Conservation (phyloP, 2,888 invertebrate species). For the Subacronicta megacephala region DNA sequence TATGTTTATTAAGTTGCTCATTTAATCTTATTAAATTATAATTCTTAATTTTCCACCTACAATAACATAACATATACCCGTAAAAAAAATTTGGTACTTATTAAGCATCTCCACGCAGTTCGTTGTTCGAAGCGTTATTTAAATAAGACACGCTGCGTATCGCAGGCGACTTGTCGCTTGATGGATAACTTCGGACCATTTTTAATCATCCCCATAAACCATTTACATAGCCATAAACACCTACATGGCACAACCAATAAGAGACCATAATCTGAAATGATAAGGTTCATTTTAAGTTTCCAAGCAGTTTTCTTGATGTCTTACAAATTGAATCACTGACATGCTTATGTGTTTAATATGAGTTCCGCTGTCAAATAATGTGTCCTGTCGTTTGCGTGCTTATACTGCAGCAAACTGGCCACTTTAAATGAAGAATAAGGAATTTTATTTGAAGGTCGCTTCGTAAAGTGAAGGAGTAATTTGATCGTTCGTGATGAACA, state of each 20-base stretch:
- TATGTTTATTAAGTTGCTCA: too few relatives aligned
- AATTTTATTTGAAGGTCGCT: not conserved
- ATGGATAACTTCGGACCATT: constrained; percentile 83
- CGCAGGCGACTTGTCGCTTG: constrained; percentile 79
- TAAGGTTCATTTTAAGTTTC: constrained; percentile 24
- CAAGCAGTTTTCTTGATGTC: constrained; percentile 2
- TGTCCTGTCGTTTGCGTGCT: constrained; percentile 60
- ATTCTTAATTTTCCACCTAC: too few relatives aligned
- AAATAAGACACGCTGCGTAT: constrained; percentile 81
- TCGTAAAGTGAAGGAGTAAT: too few relatives aligned
- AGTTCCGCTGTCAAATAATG: constrained; percentile 70
- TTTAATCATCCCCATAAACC: constrained; percentile 78
- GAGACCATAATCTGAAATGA: not conserved
- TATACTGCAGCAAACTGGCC: constrained; percentile 41
- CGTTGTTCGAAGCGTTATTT: constrained; percentile 70
- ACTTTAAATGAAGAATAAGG: constrained; percentile 2
- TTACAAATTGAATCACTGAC: constrained; percentile 55
- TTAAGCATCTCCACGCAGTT: constrained; percentile 40
- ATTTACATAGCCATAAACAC: constrained; percentile 34
- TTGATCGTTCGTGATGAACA: too few relatives aligned
- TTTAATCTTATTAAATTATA: too few relatives aligned
- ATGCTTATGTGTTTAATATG: constrained; percentile 60
- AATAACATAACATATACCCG: too few relatives aligned
- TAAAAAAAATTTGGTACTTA: too few relatives aligned
- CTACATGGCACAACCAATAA: constrained; percentile 24